Evolutionary conservation across 2,113 vertebrate species (phyloP).

Genomic region (Terrapene triunguis): DNA sequence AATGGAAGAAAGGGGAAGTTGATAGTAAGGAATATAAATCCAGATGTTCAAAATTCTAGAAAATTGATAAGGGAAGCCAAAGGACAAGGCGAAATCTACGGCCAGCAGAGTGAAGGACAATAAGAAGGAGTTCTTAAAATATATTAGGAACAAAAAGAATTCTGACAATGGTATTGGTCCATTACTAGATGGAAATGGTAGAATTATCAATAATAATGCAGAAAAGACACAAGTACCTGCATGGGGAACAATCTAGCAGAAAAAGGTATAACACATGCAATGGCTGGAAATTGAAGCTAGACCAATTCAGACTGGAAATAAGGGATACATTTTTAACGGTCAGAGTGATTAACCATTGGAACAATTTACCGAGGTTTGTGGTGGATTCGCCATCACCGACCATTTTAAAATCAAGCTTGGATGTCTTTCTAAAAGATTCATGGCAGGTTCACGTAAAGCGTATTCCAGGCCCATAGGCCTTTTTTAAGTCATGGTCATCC

Average conservation of each 20-base stretch:
- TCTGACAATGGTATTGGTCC: neutral
- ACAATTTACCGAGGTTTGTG: neutral
- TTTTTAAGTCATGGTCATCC: accelerated
- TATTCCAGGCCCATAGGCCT: neutral
- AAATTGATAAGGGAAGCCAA: too few species aligned
- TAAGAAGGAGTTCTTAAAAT: neutral
- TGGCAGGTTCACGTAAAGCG: neutral
- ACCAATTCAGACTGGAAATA: neutral
- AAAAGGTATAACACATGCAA: neutral
- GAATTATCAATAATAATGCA: neutral
- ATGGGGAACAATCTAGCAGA: neutral
- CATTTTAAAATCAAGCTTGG: neutral
- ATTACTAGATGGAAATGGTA: neutral
- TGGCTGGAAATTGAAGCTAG: neutral
- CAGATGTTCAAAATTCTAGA: neutral
- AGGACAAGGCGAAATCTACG: too few species aligned
- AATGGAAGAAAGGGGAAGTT: neutral
- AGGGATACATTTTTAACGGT: neutral
- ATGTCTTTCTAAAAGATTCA: neutral
- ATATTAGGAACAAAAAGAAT: neutral
- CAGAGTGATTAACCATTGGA: neutral
- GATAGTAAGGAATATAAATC: neutral
- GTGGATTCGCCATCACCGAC: neutral
- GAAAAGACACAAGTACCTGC: neutral
- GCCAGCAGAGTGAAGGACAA: too few species aligned